Percentiles rank a stretch among this genome's conserved stretches.
These are phyloP conservation scores for Manis javanica DNA, from an alignment of 2,797 vertebrate species.

Conservation along the genomic window DNA sequence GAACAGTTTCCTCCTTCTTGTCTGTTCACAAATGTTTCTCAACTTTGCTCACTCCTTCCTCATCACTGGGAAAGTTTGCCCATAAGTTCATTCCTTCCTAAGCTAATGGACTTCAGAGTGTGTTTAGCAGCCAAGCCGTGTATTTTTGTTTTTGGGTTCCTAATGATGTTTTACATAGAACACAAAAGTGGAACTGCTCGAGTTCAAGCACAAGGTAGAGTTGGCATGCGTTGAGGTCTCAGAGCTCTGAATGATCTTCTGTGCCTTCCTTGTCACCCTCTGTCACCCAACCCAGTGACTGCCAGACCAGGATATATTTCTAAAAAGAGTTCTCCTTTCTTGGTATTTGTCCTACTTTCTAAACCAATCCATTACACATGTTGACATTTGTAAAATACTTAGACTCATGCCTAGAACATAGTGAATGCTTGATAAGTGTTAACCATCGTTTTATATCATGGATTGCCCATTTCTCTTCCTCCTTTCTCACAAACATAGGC, in stretches of 20 bases:
- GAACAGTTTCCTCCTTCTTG: neutral
- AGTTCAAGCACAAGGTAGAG: neutral
- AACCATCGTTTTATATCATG: neutral
- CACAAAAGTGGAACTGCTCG: neutral
- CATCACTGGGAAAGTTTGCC: neutral
- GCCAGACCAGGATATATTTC: neutral
- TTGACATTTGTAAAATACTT: neutral
- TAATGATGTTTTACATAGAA: neutral
- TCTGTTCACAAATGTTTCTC: neutral
- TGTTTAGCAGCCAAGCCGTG: neutral
- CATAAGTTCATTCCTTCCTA: neutral
- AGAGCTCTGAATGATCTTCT: neutral
- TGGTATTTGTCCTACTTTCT: neutral
- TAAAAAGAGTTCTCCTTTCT: neutral
- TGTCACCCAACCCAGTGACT: neutral
- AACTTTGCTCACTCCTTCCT: neutral
- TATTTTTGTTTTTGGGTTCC: neutral
- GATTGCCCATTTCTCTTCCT: neutral
- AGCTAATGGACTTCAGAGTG: neutral
- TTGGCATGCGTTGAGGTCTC: neutral
- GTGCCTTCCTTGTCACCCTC: neutral
- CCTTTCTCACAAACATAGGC: neutral
- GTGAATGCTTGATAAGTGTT: neutral
- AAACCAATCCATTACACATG: neutral
- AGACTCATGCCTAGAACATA: neutral